A percentile compares a stretch with the other conserved stretches of the same genome.
Evolutionary conservation across 53 echinoderm and acorn worm species (phyloP).

Genomic region (Paelopatides confundens): DNA sequence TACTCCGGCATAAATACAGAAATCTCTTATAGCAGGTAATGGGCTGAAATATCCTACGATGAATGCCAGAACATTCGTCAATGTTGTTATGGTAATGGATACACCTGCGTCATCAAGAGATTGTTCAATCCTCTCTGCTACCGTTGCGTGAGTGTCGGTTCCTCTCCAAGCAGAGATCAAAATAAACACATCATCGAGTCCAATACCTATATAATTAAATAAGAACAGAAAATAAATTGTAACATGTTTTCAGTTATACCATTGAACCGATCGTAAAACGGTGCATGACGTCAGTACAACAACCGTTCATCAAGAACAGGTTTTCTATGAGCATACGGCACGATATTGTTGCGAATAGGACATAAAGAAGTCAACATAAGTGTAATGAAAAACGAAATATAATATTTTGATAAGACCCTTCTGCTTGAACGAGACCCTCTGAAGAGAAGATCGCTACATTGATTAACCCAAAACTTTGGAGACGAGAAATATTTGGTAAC

Average conservation of each 20-base stretch:
- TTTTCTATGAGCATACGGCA: too few relatives aligned
- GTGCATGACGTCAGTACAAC: too few relatives aligned
- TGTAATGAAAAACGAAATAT: too few relatives aligned
- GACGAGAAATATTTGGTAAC: too few relatives aligned
- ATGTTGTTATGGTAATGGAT: constrained; percentile 78
- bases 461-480: too few relatives aligned
- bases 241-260: constrained; percentile 83
- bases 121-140: constrained; percentile 52
- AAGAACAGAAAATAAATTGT: constrained; percentile 63
- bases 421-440: too few relatives aligned
- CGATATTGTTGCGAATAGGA: too few relatives aligned
- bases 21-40: constrained; percentile 63
- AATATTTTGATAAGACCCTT: too few relatives aligned
- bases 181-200: constrained; percentile 65
- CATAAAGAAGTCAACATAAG: too few relatives aligned
- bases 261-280: too few relatives aligned
- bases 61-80: constrained; percentile 73
- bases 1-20: constrained; percentile 67
- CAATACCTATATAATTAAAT: constrained; percentile 64
- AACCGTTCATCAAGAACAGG: too few relatives aligned
- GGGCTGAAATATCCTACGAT: constrained; percentile 61
- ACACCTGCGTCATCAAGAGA: constrained; percentile 73
- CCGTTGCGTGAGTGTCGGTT: background rate
- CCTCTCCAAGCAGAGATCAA: constrained; percentile 61
- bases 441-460: too few relatives aligned